Percentiles rank a stretch among this genome's conserved stretches.
These are phyloP conservation scores for Amorpha juglandis DNA, from an alignment of 2,888 invertebrate species.

Conservation along the genomic window DNA sequence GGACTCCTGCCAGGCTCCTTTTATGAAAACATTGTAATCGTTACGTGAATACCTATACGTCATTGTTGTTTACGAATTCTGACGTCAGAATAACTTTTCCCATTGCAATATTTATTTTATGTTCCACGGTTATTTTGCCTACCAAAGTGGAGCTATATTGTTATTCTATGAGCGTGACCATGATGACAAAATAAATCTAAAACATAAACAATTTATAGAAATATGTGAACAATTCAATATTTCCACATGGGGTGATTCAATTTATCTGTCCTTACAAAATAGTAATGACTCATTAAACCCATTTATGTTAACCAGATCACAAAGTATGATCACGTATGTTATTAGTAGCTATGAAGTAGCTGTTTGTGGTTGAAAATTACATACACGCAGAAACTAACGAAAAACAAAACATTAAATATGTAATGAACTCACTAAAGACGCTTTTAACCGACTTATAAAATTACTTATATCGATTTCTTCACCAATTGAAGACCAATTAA, in stretches of 20 bases:
- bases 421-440: too few relatives aligned
- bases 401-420: neutral
- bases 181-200: neutral
- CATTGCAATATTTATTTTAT: neutral
- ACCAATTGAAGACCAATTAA: too few relatives aligned
- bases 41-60: neutral
- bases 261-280: neutral
- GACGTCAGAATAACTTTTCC: neutral
- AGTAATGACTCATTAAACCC: neutral
- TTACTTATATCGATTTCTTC: too few relatives aligned
- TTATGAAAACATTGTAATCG: neutral
- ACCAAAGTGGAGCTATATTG: neutral
- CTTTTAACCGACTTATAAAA: too few relatives aligned
- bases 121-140: neutral
- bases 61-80: neutral
- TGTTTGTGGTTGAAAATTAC: neutral
- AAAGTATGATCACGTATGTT: neutral
- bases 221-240: neutral
- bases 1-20: neutral
- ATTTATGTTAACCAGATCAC: neutral
- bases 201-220: neutral
- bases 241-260: neutral
- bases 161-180: neutral
- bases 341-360: slow-evolving; percentile 1
- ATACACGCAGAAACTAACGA: neutral